A percentile compares a stretch with the other conserved stretches of the same genome.
Conservation (phyloP, 2,113 vertebrate species). For the Falcunculus frontatus region DNA sequence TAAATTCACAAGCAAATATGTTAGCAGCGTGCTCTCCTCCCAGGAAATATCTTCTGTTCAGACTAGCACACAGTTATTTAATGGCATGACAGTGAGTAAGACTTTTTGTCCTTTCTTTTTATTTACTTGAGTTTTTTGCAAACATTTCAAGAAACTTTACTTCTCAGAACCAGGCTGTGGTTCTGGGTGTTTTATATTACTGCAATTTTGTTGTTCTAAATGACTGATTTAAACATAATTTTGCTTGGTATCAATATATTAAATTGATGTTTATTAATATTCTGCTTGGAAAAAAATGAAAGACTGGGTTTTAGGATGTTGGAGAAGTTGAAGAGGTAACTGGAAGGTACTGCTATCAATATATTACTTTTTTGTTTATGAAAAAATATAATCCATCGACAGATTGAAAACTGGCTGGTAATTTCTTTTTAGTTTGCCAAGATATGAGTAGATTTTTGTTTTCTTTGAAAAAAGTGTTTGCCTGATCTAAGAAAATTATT, state of each 20-base stretch:
- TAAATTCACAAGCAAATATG: constrained; percentile 91
- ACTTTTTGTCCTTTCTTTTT: background rate
- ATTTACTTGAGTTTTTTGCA: background rate
- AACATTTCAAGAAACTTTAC: background rate
- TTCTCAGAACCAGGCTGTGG: background rate
- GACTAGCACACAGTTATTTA: constrained; percentile 88
- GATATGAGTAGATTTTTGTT: background rate
- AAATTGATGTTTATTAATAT: background rate
- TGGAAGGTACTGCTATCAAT: background rate
- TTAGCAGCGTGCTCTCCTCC: constrained; percentile 87
- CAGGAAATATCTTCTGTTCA: constrained; percentile 95
- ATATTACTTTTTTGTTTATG: background rate
- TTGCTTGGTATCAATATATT: background rate
- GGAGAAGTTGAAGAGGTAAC: background rate
- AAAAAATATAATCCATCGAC: background rate
- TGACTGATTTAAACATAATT: background rate
- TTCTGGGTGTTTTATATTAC: background rate
- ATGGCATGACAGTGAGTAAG: constrained; percentile 90
- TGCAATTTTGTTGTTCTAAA: background rate
- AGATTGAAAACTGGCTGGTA: background rate
- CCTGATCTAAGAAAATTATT: background rate
- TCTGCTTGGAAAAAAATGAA: background rate
- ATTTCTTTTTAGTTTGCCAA: background rate
- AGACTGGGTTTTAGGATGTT: background rate
- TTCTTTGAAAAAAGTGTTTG: background rate